phyloP scores from a whole-genome alignment of 1,140 invertebrate species.

The Bombus picipes region DNA sequence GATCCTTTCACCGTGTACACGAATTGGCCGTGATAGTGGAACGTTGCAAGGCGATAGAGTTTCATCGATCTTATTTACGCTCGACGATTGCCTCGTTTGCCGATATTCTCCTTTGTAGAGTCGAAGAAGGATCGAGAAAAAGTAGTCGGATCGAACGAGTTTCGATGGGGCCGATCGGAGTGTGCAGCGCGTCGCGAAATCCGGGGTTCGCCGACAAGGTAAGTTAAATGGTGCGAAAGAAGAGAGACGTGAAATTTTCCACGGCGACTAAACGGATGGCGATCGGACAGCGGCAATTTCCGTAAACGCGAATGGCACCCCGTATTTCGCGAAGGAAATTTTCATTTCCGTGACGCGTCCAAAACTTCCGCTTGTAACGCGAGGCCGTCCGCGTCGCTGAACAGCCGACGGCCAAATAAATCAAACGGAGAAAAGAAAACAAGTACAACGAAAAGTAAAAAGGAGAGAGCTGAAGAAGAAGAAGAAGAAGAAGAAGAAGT shows the following conservation, averaged over 20 bases:
- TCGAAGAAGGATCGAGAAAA: conserved; percentile 3
- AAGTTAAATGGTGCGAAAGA: no score
- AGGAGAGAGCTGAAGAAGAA: background rate
- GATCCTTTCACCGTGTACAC: no score
- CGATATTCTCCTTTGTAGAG: conserved; percentile 26
- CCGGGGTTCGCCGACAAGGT: background rate
- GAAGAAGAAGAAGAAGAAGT: background rate
- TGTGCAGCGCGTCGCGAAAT: conserved; percentile 27
- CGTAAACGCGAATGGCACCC: background rate
- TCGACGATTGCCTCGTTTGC: background rate
- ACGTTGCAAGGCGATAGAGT: no score
- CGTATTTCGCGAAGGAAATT: conserved; percentile 48
- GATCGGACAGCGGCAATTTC: no score
- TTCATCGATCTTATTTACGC: no score
- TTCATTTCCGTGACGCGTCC: background rate
- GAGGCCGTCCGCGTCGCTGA: background rate
- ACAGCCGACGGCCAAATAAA: conserved; percentile 14
- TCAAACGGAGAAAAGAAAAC: background rate
- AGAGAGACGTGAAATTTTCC: no score
- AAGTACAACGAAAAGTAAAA: background rate
- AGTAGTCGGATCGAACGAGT: background rate
- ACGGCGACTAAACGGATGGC: no score
- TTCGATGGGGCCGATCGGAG: background rate
- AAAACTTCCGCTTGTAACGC: conserved; percentile 11
- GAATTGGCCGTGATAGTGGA: no score